A percentile compares a stretch with the other conserved stretches of the same genome.
Evolutionary conservation across 2,797 vertebrate genomes (phyloP).

Genomic region (Platyrinchus mystaceus): DNA sequence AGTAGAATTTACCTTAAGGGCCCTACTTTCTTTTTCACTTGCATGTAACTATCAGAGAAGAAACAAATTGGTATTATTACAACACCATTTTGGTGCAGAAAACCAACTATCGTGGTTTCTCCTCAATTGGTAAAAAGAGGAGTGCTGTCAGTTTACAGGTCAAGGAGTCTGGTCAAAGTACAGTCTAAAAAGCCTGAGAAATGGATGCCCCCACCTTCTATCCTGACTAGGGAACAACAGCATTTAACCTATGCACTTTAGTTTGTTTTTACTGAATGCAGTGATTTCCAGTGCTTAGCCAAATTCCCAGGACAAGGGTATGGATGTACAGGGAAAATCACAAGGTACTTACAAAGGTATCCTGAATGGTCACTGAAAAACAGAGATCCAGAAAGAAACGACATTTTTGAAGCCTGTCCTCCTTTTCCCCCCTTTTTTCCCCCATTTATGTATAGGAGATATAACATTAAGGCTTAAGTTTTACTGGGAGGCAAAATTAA

Average conservation of each 20-base stretch:
- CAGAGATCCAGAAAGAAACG: background rate
- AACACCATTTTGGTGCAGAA: background rate
- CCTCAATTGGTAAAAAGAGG: background rate
- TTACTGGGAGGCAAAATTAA: background rate
- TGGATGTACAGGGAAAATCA: background rate
- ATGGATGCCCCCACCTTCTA: background rate
- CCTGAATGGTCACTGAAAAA: background rate
- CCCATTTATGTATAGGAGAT: background rate
- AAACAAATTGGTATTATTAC: background rate
- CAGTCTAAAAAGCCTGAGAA: background rate
- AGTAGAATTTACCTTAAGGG: background rate
- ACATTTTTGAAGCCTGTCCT: background rate
- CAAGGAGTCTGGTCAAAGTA: background rate
- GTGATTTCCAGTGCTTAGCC: background rate
- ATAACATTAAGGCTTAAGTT: background rate
- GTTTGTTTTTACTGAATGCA: background rate
- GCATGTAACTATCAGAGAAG: background rate
- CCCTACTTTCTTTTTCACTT: background rate
- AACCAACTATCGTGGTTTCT: background rate
- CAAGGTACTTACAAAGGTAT: background rate
- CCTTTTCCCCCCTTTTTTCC: accelerated
- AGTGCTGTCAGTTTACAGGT: background rate
- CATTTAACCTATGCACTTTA: background rate
- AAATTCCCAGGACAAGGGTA: background rate
- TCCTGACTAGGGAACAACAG: background rate